A percentile compares a stretch with the other conserved stretches of the same genome.
phyloP scores from a whole-genome alignment of 2,113 vertebrate genomes.

The Rhombomys opimus region DNA sequence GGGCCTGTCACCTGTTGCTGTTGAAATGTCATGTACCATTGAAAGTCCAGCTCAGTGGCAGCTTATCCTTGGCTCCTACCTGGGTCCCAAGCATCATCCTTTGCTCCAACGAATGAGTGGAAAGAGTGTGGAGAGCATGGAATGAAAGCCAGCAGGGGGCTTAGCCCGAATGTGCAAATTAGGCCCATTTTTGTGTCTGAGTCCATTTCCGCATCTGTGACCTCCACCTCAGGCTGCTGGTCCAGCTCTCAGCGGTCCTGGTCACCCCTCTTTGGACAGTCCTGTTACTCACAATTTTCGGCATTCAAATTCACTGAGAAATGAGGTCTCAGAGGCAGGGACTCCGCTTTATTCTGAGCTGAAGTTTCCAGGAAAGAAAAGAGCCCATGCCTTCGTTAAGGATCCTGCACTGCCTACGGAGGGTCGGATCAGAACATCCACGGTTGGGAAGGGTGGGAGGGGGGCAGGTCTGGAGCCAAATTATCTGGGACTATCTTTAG shows the following conservation, averaged over 20 bases:
- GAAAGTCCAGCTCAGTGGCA: not conserved
- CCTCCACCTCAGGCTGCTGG: not conserved
- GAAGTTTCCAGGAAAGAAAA: not conserved
- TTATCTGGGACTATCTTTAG: not conserved
- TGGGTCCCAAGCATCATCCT: not conserved
- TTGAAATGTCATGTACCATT: not conserved
- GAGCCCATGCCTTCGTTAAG: not conserved
- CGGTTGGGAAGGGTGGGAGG: not conserved
- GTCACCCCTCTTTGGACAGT: not conserved
- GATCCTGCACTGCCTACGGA: not conserved
- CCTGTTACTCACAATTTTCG: not conserved
- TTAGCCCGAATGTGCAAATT: not conserved
- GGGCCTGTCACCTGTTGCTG: not conserved
- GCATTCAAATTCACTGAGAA: not conserved
- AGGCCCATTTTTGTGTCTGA: not conserved
- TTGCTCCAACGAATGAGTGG: not conserved
- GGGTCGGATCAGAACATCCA: not conserved
- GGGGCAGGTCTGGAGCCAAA: not conserved
- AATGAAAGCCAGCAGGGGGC: not conserved
- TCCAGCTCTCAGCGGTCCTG: not conserved
- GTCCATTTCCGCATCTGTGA: not conserved
- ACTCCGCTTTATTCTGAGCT: not conserved
- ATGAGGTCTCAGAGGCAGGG: not conserved
- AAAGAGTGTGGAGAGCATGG: not conserved
- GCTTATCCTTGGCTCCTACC: accelerated